phyloP scores from a whole-genome alignment of 1,140 invertebrate genomes.

The Archegozetes longisetosus region DNA sequence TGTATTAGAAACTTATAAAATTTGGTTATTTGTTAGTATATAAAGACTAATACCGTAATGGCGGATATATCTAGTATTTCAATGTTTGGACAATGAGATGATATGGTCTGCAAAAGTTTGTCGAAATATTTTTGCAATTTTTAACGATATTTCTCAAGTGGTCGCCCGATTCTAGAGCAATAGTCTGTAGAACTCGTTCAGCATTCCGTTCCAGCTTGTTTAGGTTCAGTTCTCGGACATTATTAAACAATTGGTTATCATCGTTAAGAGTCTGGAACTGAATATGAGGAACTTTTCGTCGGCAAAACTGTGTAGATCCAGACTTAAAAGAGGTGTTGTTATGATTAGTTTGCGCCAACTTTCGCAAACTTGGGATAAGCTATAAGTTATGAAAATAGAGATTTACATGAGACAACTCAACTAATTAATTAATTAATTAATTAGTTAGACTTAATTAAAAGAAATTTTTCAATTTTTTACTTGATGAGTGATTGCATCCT shows the following conservation, averaged over 20 bases:
- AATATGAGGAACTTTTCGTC: not conserved
- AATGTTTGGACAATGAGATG: not conserved
- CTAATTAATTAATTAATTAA: not conserved
- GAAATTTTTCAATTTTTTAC: not conserved
- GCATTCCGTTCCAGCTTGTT: not conserved
- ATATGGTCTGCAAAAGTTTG: not conserved
- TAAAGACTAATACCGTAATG: slow-evolving; percentile 6
- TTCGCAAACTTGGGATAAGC: slow-evolving; percentile 12
- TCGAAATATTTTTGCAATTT: slow-evolving; percentile 6
- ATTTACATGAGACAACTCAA: not conserved
- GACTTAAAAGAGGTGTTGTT: not conserved
- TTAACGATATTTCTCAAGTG: slow-evolving; percentile 1
- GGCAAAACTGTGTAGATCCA: slow-evolving; percentile 10
- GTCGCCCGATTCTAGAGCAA: not conserved
- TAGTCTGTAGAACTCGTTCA: not conserved
- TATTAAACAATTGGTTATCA: not conserved
- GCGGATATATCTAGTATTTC: slow-evolving; percentile 4
- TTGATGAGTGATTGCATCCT: not conserved
- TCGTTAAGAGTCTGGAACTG: not conserved
- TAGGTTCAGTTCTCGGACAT: not conserved
- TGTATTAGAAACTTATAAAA: not conserved
- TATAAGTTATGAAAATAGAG: not conserved
- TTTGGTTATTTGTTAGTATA: not conserved
- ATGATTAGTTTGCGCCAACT: slow-evolving; percentile 11
- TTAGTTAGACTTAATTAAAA: not conserved